Percentiles rank a stretch among this genome's conserved stretches.
Evolutionary conservation across 2,113 vertebrate species (phyloP).

Genomic region (Engystomops pustulosus): DNA sequence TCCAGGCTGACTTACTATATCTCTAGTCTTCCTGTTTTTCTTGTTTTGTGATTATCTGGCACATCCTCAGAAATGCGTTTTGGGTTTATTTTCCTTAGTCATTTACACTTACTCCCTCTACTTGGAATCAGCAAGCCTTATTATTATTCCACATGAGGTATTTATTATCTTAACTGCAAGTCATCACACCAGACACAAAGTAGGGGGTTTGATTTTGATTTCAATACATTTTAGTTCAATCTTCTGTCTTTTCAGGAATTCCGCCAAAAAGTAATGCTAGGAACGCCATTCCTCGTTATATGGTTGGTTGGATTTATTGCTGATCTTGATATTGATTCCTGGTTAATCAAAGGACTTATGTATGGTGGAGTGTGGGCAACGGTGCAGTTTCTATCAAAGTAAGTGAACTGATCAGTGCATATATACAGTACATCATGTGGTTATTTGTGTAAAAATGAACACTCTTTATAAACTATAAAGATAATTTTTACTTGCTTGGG

Average conservation of each 20-base stretch:
- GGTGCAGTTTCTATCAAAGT: conserved; percentile 98
- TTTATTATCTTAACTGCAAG: not conserved
- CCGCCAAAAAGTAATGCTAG: conserved; percentile 98
- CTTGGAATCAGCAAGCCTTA: too few species aligned
- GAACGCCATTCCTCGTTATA: conserved; percentile 98
- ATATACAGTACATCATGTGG: not conserved
- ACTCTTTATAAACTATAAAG: too few species aligned
- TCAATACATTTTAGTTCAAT: not conserved
- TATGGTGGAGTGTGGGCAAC: conserved; percentile 93
- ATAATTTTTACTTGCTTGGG: too few species aligned
- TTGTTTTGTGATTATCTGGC: not conserved
- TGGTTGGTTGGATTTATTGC: conserved; percentile 99
- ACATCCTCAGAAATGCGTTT: not conserved
- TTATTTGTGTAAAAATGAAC: too few species aligned
- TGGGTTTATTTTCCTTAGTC: not conserved
- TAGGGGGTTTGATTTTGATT: not conserved
- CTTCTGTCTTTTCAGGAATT: conserved; percentile 80
- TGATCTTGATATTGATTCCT: conserved; percentile 96
- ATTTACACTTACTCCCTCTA: not conserved
- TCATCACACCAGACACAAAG: not conserved
- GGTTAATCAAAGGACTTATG: conserved; percentile 96
- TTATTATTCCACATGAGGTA: not conserved
- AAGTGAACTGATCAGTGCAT: conserved; percentile 67
- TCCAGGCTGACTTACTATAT: not conserved
- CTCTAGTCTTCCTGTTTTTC: not conserved